Conservation (phyloP, 2,113 vertebrate genomes). For the Mixornis gularis region DNA sequence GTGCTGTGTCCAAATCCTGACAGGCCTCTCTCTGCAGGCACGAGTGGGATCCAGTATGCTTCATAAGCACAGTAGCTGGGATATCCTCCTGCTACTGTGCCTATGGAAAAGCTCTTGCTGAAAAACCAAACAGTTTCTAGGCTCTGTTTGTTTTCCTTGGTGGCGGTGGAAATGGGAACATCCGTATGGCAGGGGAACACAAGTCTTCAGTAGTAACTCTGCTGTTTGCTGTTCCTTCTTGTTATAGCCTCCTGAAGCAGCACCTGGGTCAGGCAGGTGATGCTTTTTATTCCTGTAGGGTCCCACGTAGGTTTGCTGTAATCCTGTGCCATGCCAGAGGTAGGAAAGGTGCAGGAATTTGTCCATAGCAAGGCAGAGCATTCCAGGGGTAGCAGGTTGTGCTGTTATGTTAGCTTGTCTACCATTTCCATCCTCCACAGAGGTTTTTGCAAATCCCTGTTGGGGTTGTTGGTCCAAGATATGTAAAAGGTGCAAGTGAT, state of each 20-base stretch:
- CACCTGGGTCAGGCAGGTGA: neutral
- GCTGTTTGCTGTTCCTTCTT: neutral
- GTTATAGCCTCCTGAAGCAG: neutral
- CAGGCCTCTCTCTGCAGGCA: accelerated
- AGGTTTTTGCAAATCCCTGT: neutral
- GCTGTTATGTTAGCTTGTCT: neutral
- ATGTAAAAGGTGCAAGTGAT: neutral
- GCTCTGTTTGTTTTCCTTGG: neutral
- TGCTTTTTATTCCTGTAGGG: neutral
- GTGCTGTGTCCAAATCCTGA: accelerated
- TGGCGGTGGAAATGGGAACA: neutral
- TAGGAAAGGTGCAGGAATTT: neutral
- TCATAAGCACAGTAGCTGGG: too few relatives aligned
- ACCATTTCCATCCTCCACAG: neutral
- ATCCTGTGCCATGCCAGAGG: neutral
- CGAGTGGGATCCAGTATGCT: neutral
- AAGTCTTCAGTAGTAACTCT: neutral
- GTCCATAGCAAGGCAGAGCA: neutral
- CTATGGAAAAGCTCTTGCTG: neutral
- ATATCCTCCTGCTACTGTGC: neutral
- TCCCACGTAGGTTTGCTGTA: neutral
- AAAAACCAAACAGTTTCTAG: neutral
- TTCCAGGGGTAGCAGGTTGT: neutral
- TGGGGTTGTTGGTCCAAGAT: neutral
- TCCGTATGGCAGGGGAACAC: neutral